Conservation (phyloP, 2,113 vertebrate species). For the Malurus alboscapulatus region DNA sequence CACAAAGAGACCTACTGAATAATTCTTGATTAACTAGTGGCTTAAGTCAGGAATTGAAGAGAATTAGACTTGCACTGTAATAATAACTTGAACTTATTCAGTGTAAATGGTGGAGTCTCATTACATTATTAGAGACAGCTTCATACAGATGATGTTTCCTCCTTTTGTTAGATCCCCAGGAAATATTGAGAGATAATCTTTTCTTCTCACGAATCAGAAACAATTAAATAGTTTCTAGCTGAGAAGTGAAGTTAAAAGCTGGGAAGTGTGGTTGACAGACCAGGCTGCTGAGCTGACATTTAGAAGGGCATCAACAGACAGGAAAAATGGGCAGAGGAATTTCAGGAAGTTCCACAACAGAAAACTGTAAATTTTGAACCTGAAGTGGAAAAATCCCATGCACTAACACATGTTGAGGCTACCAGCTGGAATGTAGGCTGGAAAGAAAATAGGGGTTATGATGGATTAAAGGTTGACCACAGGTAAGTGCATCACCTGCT, state of each 20-base stretch:
- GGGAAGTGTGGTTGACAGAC: not conserved
- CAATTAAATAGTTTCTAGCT: not conserved
- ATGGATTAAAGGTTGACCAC: not conserved
- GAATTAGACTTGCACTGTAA: not conserved
- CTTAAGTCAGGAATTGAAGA: not conserved
- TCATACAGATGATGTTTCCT: not conserved
- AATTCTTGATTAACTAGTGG: not conserved
- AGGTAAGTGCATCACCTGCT: not conserved
- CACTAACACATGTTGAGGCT: fast-evolving
- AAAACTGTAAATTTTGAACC: not conserved
- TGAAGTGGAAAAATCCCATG: not conserved
- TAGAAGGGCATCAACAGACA: not conserved
- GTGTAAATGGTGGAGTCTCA: not conserved
- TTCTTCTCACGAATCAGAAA: not conserved
- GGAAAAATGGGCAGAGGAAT: not conserved
- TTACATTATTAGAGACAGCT: not conserved
- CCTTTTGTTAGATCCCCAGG: not conserved
- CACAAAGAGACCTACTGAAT: not conserved
- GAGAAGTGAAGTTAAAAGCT: not conserved
- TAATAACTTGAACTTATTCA: not conserved
- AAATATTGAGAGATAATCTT: not conserved
- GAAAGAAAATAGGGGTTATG: not conserved
- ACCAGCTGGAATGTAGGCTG: not conserved
- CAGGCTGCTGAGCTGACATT: not conserved
- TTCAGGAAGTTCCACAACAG: not conserved